Percentiles rank a stretch among this genome's conserved stretches.
Conservation (phyloP, 2,797 vertebrate species). For the Lutjanus argentimaculatus region DNA sequence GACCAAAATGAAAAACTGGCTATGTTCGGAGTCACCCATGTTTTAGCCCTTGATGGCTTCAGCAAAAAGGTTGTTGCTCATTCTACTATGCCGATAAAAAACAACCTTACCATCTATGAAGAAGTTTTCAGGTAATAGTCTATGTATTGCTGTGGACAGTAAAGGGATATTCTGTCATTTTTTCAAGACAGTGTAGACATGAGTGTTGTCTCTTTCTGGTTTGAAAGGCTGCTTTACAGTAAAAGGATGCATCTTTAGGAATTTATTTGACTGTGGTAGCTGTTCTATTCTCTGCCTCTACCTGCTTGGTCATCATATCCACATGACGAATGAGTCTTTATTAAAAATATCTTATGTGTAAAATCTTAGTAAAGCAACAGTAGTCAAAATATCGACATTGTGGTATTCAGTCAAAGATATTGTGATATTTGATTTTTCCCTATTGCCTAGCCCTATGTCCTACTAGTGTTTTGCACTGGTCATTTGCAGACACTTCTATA, state of each 20-base stretch:
- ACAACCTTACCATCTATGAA: constrained; percentile 27
- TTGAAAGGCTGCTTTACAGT: constrained; percentile 6
- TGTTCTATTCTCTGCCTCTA: no score
- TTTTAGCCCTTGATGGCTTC: constrained; percentile 36
- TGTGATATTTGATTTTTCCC: no score
- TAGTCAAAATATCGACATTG: no score
- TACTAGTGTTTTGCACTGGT: not conserved
- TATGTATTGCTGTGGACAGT: constrained; percentile 1
- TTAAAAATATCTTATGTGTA: no score
- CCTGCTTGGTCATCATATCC: no score
- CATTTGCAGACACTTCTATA: not conserved
- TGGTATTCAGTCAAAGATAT: no score
- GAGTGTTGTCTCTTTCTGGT: not conserved
- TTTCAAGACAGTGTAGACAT: not conserved
- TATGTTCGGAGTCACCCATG: constrained; percentile 54
- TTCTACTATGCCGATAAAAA: constrained; percentile 42
- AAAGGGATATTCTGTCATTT: no score
- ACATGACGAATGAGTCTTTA: no score
- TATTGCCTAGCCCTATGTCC: no score
- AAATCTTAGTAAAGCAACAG: no score
- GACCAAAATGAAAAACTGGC: constrained; percentile 48
- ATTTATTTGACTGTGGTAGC: no score
- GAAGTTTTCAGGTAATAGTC: constrained; percentile 44
- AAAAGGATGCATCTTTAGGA: no score
- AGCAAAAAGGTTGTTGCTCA: constrained; percentile 43